A percentile compares a stretch with the other conserved stretches of the same genome.
Conservation (phyloP, 2,113 vertebrate genomes). For the Pycnonotus jocosus region DNA sequence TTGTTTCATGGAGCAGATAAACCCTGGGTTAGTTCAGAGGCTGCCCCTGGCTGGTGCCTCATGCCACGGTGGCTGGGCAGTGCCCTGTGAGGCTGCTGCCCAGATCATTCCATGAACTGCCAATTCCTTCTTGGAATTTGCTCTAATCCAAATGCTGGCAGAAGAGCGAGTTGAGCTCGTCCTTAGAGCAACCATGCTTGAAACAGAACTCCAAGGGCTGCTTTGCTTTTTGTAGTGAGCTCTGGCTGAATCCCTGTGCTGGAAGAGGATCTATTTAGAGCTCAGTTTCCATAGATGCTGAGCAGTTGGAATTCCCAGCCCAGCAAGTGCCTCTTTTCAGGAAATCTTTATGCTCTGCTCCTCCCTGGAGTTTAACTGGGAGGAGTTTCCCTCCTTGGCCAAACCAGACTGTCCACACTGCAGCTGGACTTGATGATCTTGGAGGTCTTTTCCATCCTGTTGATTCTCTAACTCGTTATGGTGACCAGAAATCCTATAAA, state of each 20-base stretch:
- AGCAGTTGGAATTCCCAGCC: conserved; percentile 10
- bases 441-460: neutral
- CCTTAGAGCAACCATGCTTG: neutral
- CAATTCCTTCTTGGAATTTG: neutral
- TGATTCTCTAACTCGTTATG: fast-evolving
- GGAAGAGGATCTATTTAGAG: neutral
- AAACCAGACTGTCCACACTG: neutral
- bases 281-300: neutral
- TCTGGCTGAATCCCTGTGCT: neutral
- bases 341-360: neutral
- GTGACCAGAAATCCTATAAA: neutral
- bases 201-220: neutral
- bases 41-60: fast-evolving
- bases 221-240: neutral
- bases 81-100: neutral
- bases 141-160: neutral
- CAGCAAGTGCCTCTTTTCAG: neutral
- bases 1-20: too few species aligned
- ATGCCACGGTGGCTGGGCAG: fast-evolving
- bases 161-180: neutral
- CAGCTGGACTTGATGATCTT: neutral
- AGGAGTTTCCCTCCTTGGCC: neutral
- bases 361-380: neutral
- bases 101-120: neutral
- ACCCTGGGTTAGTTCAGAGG: neutral